Conservation (phyloP, 2,113 vertebrate genomes). For the Meriones unguiculatus region DNA sequence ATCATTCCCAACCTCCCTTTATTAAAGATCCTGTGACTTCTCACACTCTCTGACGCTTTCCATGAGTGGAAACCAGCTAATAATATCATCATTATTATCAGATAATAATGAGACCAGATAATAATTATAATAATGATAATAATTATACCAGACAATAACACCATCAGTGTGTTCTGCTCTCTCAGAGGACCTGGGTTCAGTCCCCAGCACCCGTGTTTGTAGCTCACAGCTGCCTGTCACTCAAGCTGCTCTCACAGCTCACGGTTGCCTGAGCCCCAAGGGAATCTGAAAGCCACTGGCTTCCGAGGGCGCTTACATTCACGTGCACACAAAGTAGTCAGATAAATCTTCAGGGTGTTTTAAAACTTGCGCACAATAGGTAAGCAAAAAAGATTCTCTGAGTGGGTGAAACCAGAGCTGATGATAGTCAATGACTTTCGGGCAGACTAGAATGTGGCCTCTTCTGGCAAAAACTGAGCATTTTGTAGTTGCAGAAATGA, state of each 20-base stretch:
- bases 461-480: neutral
- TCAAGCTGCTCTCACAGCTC: no score
- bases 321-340: neutral
- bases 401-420: neutral
- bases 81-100: no score
- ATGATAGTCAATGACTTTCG: neutral
- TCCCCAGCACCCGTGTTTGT: no score
- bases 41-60: neutral
- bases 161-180: neutral
- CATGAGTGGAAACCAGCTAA: neutral
- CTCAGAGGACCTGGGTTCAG: neutral
- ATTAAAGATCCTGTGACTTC: neutral
- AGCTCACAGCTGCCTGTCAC: no score
- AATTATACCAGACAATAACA: neutral
- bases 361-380: neutral
- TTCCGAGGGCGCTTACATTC: no score
- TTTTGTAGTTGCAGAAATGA: neutral
- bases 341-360: neutral
- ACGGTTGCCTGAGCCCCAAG: neutral
- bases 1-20: neutral
- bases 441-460: neutral
- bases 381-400: neutral
- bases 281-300: neutral
- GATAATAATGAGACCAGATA: no score
- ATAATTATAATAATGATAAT: no score